A percentile compares a stretch with the other conserved stretches of the same genome.
Evolutionary conservation across 2,113 vertebrate species (phyloP).

Genomic region (Ptilonorhynchus violaceus): DNA sequence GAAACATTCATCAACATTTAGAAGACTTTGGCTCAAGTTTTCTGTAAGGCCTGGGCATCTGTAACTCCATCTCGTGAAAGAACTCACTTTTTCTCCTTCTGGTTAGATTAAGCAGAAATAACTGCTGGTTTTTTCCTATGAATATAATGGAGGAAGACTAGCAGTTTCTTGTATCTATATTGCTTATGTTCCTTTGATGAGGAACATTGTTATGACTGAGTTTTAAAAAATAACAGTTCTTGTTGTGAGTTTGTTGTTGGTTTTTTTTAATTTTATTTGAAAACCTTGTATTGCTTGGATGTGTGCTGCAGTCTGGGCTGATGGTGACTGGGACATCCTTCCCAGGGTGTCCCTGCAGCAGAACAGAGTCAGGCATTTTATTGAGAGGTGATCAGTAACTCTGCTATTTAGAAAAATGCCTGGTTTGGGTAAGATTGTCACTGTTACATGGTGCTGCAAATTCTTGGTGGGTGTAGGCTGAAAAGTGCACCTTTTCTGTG

Average conservation of each 20-base stretch:
- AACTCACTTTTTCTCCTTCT: background rate
- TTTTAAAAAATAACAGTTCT: background rate
- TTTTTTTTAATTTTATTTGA: background rate
- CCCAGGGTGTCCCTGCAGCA: background rate
- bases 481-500: background rate
- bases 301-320: background rate
- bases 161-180: background rate
- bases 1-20: background rate
- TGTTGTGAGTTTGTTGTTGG: background rate
- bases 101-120: background rate
- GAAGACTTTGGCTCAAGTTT: background rate
- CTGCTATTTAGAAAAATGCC: background rate
- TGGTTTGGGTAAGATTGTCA: background rate
- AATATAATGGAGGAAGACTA: background rate
- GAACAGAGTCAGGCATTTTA: background rate
- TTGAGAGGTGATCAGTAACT: background rate
- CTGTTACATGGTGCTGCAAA: background rate
- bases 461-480: background rate
- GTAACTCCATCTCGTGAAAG: background rate
- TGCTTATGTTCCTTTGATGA: background rate
- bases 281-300: rapidly evolving
- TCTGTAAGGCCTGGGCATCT: background rate
- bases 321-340: background rate
- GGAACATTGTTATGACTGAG: background rate
- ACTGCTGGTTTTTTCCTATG: rapidly evolving